Base-by-base conservation (phyloP, 2,113 vertebrate species). In the Mastomys natalensis region DNA sequence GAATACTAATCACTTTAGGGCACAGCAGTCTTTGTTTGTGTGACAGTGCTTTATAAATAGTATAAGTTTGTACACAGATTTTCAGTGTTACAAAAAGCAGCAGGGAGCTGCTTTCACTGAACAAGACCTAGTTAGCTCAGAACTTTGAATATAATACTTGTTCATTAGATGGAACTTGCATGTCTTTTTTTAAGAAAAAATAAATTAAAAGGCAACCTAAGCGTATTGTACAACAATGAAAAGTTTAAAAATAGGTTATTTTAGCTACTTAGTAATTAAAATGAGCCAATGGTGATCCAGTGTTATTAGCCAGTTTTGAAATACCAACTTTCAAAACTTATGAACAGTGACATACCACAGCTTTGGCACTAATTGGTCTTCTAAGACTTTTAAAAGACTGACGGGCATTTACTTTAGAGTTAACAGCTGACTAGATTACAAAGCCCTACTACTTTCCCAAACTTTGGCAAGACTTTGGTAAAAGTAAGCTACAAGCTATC, bases 191-290 rank as follows among this genome's bases (percentile, higher is more conserved):
- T 19, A 19, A 12, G 0, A 1, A 2, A 94, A 96, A 94, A 93
- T 40, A 76, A 93, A 95, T 95, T 94, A 82, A 92, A 92, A 92
- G n/a, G 43, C 62, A 94, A 92, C 93, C 45, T 94, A 74, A 91
- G 55, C 58, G 93, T 94, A 43, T 93, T 45, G 87, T 86, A 45
- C 78, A 87, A 91, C 72, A 97, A 92, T 80, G 58, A 64, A 68
- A 84, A 91, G 53, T 94, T 97, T 97, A 92, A 95, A 97, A 97
- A 88, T 95, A 95, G 21, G 29, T 76, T 87, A 60, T 89, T 48
- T 81, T 90, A 93, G 43, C 62, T 90, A 82, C 45, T 95, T 91
- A 91, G 87, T 88, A 96, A 91, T 95, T 98, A 91, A 95, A 95
- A 91, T 90, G 68, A 96, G 29, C 16, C 72, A 60, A 87, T 43